These are phyloP conservation scores for Sparus aurata DNA, from an alignment of 2,797 vertebrate species.

Conservation along the genomic window DNA sequence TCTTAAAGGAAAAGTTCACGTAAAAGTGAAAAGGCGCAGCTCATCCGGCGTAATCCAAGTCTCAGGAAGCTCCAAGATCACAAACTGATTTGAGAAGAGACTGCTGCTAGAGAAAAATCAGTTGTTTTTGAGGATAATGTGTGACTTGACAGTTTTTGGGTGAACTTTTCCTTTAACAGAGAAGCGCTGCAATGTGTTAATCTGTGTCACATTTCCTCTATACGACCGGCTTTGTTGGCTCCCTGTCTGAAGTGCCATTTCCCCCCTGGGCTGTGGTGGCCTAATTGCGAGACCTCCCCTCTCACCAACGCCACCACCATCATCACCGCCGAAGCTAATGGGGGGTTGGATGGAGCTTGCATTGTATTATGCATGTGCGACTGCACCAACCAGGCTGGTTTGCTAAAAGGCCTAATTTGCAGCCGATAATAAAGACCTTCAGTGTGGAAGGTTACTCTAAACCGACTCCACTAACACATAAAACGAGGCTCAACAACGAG, in stretches of 20 bases:
- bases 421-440: slow-evolving; percentile 16
- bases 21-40: no score
- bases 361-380: slow-evolving; percentile 42
- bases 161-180: no score
- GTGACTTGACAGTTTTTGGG: no score
- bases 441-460: no score
- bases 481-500: no score
- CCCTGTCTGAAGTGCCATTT: slow-evolving; percentile 57
- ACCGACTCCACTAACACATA: no score
- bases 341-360: slow-evolving; percentile 53
- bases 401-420: slow-evolving; percentile 39
- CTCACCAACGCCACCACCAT: neutral
- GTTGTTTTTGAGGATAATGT: no score
- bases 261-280: slow-evolving; percentile 57
- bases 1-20: neutral
- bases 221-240: slow-evolving; percentile 53
- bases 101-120: no score
- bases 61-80: no score
- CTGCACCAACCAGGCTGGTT: slow-evolving; percentile 59
- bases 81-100: no score
- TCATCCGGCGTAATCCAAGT: no score
- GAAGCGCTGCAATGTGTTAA: slow-evolving; percentile 53
- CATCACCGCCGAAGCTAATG: slow-evolving; percentile 26
- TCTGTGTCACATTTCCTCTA: slow-evolving; percentile 55
- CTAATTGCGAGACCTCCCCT: slow-evolving; percentile 53